These are phyloP conservation scores for Calcarius lapponicus DNA, from an alignment of 2,797 vertebrate species.

Conservation along the genomic window DNA sequence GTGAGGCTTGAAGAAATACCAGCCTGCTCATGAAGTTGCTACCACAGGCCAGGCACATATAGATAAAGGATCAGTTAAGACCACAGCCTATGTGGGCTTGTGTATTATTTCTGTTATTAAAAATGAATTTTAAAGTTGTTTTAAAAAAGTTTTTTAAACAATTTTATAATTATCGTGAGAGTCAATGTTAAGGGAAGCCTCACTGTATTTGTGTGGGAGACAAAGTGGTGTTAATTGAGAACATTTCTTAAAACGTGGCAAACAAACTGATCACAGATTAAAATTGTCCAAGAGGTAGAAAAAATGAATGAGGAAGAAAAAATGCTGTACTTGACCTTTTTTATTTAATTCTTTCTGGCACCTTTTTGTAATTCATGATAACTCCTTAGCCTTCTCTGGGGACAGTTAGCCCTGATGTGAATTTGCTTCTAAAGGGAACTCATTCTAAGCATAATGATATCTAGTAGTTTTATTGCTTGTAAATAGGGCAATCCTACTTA, in stretches of 20 bases:
- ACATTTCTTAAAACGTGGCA: neutral
- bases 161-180: neutral
- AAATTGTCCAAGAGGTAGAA: neutral
- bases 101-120: neutral
- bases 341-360: neutral
- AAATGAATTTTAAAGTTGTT: neutral
- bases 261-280: neutral
- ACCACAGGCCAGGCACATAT: neutral
- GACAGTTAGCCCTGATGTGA: neutral
- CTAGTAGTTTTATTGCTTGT: neutral
- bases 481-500: neutral
- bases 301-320: neutral
- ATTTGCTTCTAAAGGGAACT: neutral
- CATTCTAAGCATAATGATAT: neutral
- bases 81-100: neutral
- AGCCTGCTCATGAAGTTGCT: neutral
- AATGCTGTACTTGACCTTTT: neutral
- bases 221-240: neutral
- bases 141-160: rapidly evolving
- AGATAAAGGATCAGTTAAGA: neutral
- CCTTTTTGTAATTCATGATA: neutral
- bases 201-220: neutral
- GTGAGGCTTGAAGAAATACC: neutral
- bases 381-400: neutral
- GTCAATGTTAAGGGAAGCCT: neutral